A percentile compares a stretch with the other conserved stretches of the same genome.
phyloP scores from a whole-genome alignment of 1,140 invertebrate species.

The Megalopta genalis region DNA sequence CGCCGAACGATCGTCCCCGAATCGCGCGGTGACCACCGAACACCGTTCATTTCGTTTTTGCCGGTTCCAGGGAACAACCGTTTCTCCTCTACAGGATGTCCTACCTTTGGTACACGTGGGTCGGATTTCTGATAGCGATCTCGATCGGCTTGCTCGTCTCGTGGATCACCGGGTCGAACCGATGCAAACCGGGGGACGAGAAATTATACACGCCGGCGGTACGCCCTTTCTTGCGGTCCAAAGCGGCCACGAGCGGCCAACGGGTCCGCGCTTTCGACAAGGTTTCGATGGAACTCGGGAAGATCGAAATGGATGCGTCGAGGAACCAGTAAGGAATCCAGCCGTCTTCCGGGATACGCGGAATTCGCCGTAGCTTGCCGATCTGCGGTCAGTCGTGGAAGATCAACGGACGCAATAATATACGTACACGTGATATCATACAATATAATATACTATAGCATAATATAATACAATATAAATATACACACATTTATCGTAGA shows the following conservation, averaged over 20 bases:
- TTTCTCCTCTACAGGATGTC: slow-evolving; percentile 84
- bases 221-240: slow-evolving; percentile 59
- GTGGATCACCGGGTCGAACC: slow-evolving; percentile 83
- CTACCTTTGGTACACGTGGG: slow-evolving; percentile 85
- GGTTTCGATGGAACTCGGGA: not conserved
- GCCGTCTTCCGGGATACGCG: not conserved
- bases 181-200: slow-evolving; percentile 68
- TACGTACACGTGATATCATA: too few species aligned
- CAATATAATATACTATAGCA: not conserved
- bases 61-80: slow-evolving; percentile 68
- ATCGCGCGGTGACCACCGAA: too few species aligned
- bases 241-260: not conserved
- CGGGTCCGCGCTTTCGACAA: not conserved
- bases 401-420: too few species aligned
- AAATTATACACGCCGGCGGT: slow-evolving; percentile 75
- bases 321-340: not conserved
- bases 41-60: not conserved
- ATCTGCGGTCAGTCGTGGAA: too few species aligned
- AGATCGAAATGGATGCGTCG: too few species aligned
- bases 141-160: slow-evolving; percentile 85
- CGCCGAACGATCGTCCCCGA: not conserved
- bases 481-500: not conserved
- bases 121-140: slow-evolving; percentile 85
- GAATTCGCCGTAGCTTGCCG: too few species aligned
- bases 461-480: not conserved